These are phyloP conservation scores for Fragum fragum DNA, from an alignment of 2,888 invertebrate species.

Conservation along the genomic window DNA sequence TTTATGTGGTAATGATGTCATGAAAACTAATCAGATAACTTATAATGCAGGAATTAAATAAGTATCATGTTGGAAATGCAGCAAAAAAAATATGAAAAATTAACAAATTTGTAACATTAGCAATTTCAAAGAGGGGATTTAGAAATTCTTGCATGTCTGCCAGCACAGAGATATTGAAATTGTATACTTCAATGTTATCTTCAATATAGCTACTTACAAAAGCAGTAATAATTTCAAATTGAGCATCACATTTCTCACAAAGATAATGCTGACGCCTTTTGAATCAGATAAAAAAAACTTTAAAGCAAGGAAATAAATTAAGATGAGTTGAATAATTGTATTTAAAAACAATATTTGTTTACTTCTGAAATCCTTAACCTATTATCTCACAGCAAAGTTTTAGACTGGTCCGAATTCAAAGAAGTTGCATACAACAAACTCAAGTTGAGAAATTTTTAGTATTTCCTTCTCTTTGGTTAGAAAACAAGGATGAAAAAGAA, in stretches of 20 bases:
- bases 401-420: too few species aligned
- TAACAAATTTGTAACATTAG: too few species aligned
- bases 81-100: too few species aligned
- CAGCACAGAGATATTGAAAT: background rate
- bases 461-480: too few species aligned
- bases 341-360: background rate
- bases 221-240: slow-evolving; percentile 7
- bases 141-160: background rate
- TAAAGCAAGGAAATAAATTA: background rate
- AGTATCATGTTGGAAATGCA: too few species aligned
- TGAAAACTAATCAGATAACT: too few species aligned
- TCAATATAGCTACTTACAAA: background rate
- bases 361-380: background rate
- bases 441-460: too few species aligned
- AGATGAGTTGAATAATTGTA: background rate
- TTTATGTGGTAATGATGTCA: too few species aligned
- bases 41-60: too few species aligned
- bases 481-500: too few species aligned
- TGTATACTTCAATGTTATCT: slow-evolving; percentile 1
- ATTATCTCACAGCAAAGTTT: too few species aligned
- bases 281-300: slow-evolving; percentile 9
- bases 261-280: slow-evolving; percentile 14
- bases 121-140: background rate
- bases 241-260: slow-evolving; percentile 8
- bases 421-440: too few species aligned